A percentile compares a stretch with the other conserved stretches of the same genome.
Evolutionary conservation across 2,113 vertebrate genomes (phyloP).

Genomic region (Neotoma lepida): DNA sequence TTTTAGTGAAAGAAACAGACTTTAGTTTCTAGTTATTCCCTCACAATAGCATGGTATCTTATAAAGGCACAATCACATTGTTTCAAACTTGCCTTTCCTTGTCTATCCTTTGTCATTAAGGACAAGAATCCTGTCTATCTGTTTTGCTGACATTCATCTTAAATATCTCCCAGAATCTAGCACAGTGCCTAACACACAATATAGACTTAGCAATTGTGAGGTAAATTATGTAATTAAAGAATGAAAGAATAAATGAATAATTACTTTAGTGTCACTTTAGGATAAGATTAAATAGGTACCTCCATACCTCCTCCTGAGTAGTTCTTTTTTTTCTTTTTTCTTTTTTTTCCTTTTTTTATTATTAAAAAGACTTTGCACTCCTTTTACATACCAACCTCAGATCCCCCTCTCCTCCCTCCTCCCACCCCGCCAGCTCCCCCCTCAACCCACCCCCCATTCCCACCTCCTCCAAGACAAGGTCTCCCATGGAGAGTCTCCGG

Average conservation of each 20-base stretch:
- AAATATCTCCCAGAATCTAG: background rate
- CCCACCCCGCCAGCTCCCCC: too few species aligned
- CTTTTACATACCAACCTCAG: too few species aligned
- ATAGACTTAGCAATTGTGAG: background rate
- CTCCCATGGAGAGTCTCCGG: too few species aligned
- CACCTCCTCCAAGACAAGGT: too few species aligned
- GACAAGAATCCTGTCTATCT: background rate
- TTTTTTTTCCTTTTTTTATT: too few species aligned
- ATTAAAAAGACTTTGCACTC: too few species aligned
- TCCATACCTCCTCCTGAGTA: background rate
- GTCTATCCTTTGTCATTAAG: background rate
- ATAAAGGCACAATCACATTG: background rate
- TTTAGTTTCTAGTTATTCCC: background rate
- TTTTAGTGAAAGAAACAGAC: background rate
- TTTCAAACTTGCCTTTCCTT: constrained; percentile 20
- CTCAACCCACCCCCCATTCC: too few species aligned
- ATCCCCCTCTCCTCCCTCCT: too few species aligned
- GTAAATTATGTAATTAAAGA: constrained; percentile 39
- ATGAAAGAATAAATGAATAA: constrained; percentile 1
- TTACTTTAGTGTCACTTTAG: background rate
- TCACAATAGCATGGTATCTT: background rate
- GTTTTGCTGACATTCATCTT: background rate
- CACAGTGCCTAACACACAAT: background rate
- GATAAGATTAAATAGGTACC: constrained; percentile 17
- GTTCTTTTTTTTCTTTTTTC: too few species aligned